Base-by-base conservation (phyloP, 2,113 vertebrate genomes). In the Phylloscopus trochilus region DNA sequence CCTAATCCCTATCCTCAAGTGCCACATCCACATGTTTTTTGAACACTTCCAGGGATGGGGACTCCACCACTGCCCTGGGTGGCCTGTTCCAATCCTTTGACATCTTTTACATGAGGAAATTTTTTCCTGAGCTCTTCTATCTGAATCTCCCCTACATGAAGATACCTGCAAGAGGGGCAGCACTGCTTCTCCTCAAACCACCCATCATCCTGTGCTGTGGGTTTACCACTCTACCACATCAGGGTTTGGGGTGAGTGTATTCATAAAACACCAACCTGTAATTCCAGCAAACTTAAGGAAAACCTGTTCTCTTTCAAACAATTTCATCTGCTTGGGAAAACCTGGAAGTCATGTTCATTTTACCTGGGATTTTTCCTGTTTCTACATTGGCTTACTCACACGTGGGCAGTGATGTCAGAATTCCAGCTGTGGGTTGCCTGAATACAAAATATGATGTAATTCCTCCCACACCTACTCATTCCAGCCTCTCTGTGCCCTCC, bases 21-120 rank as follows among this genome's bases (percentile, higher is more conserved):
- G 62, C 78, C 62, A 46, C 30, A 15, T 15, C n/a, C 62, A 22
- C 5, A 0, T 0, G 5, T 1, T 68, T 60, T 60, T 41, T 6
- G 13, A 13, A 3, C 39, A 10, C 2, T 46, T 68, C 33, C 53
- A 82, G 53, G 20, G 24, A 10, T 75, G n/a, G 8, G 26, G 16
- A n/a, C 20, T 39, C 24, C 70, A 53, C 13, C 46, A 7, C 62
- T 60, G 28, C 30, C 39, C 62, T 18, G 39, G 15, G 10, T n/a
- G 28, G 3, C 13, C 11, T 47, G 4, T 31, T 30, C 30, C 41
- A n/a, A 3, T 19, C 13, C 24, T 41, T 33, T 30, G 28, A 3
- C 46, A 60, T 8, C 1, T 51, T 59, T 39, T 17, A 64, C 69
- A 60, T 0, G 7, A 52, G 60, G 60, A 33, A 59, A 12, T 21